Evolutionary conservation across 2,888 invertebrate species (phyloP), one percentile per base, ranked within the genome.

Genomic region (Charanyca ferruginea): DNA sequence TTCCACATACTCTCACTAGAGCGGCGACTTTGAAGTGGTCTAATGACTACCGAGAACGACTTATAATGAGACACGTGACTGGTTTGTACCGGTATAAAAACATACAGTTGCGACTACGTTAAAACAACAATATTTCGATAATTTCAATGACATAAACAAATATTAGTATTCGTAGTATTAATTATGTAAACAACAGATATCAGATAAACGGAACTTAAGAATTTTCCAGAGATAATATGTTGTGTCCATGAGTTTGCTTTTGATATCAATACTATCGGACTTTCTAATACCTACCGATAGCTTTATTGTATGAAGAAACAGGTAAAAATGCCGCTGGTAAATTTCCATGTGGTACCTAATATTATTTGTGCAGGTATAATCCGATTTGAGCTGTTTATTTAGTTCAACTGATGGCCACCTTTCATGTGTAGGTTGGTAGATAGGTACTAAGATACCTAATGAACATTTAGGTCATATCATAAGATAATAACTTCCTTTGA

Each of bases 131-230:
- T 58, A 66, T 66, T 81, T 67, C 20, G 66, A 80, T 73, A 70
- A 68, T 70, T 72, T 55, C 68, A 83, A 73, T 76, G 69, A 75
- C 76, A 65, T 65, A 52, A 64, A 77, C 66, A 71, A 81, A 84
- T 83, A 80, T 81, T 83, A 63, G 76, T 79, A 59, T 71, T 72
- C 67, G 67, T 71, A 62, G 62, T 71, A 73, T 51, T 59, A 54
- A 59, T 58, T 55, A 60, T 53, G 72, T 81, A 74, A 83, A 84
- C 75, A 84, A 76, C 55, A 75, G 74, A 72, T 75, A 83, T 71
- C 41, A 53, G 87, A 85, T 86, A 85, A 84, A 68, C 42, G 51
- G 52, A 54, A 58, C 60, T 64, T 69, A 69, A 83, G 80, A 84
- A 84, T 80, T 85, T 83, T 85, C 85, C 85, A 81, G 69, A 41